Percentiles rank a stretch among this genome's conserved stretches.
phyloP scores from a whole-genome alignment of 2,113 vertebrate genomes.

The Nannospalax galili region DNA sequence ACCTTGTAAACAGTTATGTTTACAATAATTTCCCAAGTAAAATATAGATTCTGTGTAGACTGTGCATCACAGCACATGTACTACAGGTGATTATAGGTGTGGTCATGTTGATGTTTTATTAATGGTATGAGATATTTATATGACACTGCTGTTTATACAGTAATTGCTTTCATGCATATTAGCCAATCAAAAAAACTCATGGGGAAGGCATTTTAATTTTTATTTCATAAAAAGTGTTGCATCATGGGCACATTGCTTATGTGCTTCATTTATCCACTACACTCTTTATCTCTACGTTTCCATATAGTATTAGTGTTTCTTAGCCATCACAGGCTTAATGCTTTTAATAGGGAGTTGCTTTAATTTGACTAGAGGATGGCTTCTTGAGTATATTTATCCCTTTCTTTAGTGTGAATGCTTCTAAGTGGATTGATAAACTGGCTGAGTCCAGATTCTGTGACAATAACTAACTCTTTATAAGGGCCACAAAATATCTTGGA shows the following conservation, averaged over 20 bases:
- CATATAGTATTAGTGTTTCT: not conserved
- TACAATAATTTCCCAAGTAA: not conserved
- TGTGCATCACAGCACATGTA: not conserved
- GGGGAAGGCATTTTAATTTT: not conserved
- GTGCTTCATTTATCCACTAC: not conserved
- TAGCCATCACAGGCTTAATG: too few relatives aligned
- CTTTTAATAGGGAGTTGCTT: too few relatives aligned
- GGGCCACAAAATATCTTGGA: not conserved
- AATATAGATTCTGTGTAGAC: not conserved
- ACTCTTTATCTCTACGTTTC: not conserved
- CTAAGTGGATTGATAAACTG: not conserved
- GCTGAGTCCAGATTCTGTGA: not conserved
- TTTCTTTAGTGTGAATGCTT: not conserved
- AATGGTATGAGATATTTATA: not conserved
- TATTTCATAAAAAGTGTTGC: not conserved
- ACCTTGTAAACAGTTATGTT: not conserved
- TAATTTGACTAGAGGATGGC: too few relatives aligned
- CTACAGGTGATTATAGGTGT: not conserved
- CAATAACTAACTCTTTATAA: not conserved
- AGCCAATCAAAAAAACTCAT: constrained; percentile 11
- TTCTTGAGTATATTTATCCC: not conserved
- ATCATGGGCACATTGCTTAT: not conserved
- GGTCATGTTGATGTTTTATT: not conserved
- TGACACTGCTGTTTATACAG: not conserved
- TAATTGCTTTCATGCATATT: not conserved